Conservation (phyloP, 2,888 invertebrate species). For the Iselma pallidipennis region DNA sequence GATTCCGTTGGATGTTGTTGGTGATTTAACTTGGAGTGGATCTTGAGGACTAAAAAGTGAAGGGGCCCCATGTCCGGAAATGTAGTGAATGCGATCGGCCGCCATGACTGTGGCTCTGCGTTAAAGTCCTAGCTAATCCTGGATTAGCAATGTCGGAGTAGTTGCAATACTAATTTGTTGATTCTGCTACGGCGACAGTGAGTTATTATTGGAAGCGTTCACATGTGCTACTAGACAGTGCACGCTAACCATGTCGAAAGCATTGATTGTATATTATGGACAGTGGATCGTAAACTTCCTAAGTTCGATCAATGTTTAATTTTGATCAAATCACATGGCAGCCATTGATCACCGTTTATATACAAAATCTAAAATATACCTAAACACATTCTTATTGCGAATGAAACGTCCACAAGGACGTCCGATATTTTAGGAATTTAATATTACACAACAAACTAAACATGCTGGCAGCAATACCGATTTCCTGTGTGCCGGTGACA, state of each 20-base stretch:
- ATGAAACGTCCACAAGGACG: slow-evolving; percentile 16
- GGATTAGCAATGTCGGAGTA: slow-evolving; percentile 57
- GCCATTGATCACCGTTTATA: slow-evolving; percentile 15
- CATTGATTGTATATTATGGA: slow-evolving; percentile 25
- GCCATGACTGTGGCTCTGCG: slow-evolving; percentile 51
- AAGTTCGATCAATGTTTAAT: slow-evolving; percentile 8
- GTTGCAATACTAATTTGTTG: slow-evolving; percentile 59
- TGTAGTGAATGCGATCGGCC: slow-evolving; percentile 37
- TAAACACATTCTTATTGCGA: slow-evolving; percentile 33
- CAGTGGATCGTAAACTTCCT: slow-evolving; percentile 17
- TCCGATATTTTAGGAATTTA: slow-evolving; percentile 43
- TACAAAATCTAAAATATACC: slow-evolving; percentile 31
- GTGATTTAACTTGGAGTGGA: neutral
- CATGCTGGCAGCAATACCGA: slow-evolving; percentile 35
- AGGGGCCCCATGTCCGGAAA: slow-evolving; percentile 9
- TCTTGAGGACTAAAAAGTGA: slow-evolving; percentile 7
- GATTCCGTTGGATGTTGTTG: neutral
- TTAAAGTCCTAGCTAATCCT: slow-evolving; percentile 55
- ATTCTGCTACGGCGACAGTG: slow-evolving; percentile 57
- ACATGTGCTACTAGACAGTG: slow-evolving; percentile 38
- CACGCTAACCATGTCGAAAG: slow-evolving; percentile 20
- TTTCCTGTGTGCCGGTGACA: slow-evolving; percentile 25
- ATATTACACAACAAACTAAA: slow-evolving; percentile 38
- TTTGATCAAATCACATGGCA: slow-evolving; percentile 10
- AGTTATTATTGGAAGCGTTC: slow-evolving; percentile 51